These are phyloP conservation scores for Callithrix jacchus DNA, from an alignment of 2,113 vertebrate species.

Conservation along the genomic window DNA sequence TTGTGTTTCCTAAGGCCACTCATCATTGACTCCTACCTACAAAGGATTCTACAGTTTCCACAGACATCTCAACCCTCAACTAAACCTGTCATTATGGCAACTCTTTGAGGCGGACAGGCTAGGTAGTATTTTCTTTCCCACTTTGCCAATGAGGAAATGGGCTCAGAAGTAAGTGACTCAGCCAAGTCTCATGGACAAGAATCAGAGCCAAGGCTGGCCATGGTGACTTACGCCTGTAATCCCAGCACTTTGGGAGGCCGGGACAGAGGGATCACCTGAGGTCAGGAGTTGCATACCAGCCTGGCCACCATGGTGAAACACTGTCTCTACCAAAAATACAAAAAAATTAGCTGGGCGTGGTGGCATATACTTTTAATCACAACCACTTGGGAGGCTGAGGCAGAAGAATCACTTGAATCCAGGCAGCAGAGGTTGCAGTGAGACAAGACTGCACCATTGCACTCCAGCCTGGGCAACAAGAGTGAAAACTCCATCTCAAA, in stretches of 20 bases:
- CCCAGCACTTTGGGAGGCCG: background rate
- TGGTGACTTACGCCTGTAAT: background rate
- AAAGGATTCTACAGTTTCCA: background rate
- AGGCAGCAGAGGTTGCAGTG: background rate
- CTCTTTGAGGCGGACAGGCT: background rate
- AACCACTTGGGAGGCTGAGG: background rate
- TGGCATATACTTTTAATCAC: background rate
- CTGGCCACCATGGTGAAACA: background rate
- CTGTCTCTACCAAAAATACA: background rate
- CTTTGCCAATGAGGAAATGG: background rate
- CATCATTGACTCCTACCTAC: background rate
- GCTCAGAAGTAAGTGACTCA: background rate
- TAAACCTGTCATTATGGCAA: background rate
- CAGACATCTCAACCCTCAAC: background rate
- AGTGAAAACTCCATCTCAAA: background rate
- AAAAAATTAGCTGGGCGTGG: background rate
- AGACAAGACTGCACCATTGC: background rate
- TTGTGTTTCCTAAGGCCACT: background rate
- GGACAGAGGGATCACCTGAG: background rate
- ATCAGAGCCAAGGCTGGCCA: background rate
- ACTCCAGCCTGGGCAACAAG: background rate
- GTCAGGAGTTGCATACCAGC: background rate
- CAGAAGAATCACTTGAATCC: background rate
- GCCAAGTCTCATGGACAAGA: background rate
- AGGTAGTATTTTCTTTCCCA: background rate